Evolutionary conservation across 2,888 invertebrate genomes (phyloP).

Genomic region (Chouioia cunea): DNA sequence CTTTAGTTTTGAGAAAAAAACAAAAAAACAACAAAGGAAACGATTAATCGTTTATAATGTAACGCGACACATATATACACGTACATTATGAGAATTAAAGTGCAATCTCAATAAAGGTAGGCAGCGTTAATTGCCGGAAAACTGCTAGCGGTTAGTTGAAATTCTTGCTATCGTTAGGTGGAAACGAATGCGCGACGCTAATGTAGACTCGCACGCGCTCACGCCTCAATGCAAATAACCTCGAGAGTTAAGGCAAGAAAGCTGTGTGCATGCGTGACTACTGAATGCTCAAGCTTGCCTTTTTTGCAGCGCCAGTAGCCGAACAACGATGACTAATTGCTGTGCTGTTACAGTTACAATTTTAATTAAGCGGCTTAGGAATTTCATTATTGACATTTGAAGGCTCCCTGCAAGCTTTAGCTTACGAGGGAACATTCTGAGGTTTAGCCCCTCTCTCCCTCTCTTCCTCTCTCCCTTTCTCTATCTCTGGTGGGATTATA

Average conservation of each 20-base stretch:
- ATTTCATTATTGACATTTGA: constrained; percentile 33
- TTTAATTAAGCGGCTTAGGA: constrained; percentile 16
- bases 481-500: too few species aligned
- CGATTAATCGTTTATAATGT: background rate
- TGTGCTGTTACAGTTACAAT: background rate
- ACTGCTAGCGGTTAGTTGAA: background rate
- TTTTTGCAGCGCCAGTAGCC: background rate
- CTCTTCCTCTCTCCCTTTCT: too few species aligned
- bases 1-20: constrained; percentile 1
- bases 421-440: constrained; percentile 5
- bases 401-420: background rate
- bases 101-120: constrained; percentile 27
- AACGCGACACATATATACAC: too few species aligned
- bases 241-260: background rate
- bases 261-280: background rate
- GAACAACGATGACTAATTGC: background rate
- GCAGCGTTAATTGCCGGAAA: constrained; percentile 38
- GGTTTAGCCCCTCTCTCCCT: background rate
- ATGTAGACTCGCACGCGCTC: background rate
- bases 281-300: too few species aligned
- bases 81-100: background rate
- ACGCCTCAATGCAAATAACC: constrained; percentile 31
- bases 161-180: constrained; percentile 28
- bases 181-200: constrained; percentile 13
- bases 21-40: background rate